Conservation (phyloP, 2,888 invertebrate species). For the Aphrophora alni region DNA sequence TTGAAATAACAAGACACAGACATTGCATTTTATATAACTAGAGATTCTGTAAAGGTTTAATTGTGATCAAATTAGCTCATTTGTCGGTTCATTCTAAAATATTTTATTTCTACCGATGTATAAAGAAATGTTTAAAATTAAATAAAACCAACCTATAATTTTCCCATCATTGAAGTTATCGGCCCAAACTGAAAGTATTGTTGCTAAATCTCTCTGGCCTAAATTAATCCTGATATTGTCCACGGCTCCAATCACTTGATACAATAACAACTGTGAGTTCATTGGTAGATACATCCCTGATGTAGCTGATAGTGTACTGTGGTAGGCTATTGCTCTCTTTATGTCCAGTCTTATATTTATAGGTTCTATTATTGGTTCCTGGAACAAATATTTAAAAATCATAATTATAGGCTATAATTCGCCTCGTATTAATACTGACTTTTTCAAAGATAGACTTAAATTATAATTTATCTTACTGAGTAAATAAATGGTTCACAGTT, state of each 20-base stretch:
- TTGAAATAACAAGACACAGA: too few species aligned
- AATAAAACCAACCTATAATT: constrained; percentile 61
- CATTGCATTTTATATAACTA: too few species aligned
- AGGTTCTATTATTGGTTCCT: constrained; percentile 80
- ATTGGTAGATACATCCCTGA: constrained; percentile 42
- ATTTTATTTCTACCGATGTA: too few species aligned
- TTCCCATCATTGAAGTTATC: constrained; percentile 71
- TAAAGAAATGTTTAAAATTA: too few species aligned
- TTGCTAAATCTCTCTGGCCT: constrained; percentile 77
- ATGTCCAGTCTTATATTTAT: constrained; percentile 73
- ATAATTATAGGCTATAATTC: too few species aligned
- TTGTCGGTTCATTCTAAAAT: too few species aligned
- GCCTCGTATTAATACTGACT: too few species aligned
- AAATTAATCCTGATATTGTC: constrained; percentile 72
- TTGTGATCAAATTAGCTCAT: too few species aligned
- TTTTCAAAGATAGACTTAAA: too few species aligned
- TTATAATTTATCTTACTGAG: too few species aligned
- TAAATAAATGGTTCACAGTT: too few species aligned
- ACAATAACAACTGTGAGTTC: constrained; percentile 57
- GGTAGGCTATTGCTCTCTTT: constrained; percentile 66
- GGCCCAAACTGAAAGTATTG: constrained; percentile 72
- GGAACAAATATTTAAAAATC: constrained; percentile 41
- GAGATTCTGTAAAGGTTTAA: too few species aligned
- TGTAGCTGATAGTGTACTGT: constrained; percentile 40
- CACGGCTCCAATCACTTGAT: constrained; percentile 70